A percentile compares a stretch with the other conserved stretches of the same genome.
phyloP scores from a whole-genome alignment of 1,140 invertebrate genomes.

The Drosophila kepulauana region DNA sequence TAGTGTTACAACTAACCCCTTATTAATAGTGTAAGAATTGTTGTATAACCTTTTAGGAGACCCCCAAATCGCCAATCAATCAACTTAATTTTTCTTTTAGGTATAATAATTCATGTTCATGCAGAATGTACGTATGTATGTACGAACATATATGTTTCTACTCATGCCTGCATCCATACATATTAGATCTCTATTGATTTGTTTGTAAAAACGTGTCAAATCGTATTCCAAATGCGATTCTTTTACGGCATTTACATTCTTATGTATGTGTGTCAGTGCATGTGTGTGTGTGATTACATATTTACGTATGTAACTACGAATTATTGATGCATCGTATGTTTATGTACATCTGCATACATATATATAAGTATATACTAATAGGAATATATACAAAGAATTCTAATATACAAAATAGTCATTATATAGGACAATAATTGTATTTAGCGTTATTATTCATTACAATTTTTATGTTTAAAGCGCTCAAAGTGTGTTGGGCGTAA shows the following conservation, averaged over 20 bases:
- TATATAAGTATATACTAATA: neutral
- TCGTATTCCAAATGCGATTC: neutral
- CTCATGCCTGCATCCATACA: neutral
- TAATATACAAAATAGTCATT: too few species aligned
- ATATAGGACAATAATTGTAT: neutral
- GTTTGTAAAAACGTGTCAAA: conserved; percentile 10
- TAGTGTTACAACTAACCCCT: conserved; percentile 64
- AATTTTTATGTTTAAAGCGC: neutral
- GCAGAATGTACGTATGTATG: conserved; percentile 18
- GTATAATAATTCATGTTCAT: conserved; percentile 6
- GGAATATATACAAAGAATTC: neutral
- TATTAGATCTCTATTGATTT: neutral
- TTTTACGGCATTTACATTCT: neutral
- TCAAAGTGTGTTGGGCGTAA: too few species aligned
- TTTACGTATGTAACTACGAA: conserved; percentile 2
- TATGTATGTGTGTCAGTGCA: conserved; percentile 12
- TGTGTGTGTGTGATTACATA: conserved; percentile 5
- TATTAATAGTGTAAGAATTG: conserved; percentile 78
- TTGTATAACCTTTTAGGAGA: conserved; percentile 75
- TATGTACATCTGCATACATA: conserved; percentile 7
- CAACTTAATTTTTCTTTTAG: conserved; percentile 24
- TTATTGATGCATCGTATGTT: neutral
- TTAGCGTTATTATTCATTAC: neutral
- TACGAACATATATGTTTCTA: conserved; percentile 3
- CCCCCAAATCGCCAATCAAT: conserved; percentile 40